phyloP scores from a whole-genome alignment of 2,888 invertebrate species.

The Argyresthia albistria region DNA sequence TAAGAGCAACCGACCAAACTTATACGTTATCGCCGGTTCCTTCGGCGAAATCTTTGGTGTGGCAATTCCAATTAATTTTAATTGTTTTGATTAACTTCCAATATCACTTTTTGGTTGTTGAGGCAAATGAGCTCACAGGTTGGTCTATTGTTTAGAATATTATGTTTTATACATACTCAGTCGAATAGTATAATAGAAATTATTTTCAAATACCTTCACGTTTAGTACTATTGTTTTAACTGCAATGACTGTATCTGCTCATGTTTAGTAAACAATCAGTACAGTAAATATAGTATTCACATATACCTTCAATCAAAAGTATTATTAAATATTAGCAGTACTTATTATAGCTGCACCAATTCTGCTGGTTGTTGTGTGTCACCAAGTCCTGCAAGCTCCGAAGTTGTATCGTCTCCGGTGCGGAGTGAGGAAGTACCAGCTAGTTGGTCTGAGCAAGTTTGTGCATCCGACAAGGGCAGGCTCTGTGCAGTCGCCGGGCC shows the following conservation, averaged over 20 bases:
- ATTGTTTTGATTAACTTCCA: background rate
- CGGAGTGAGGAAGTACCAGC: too few species aligned
- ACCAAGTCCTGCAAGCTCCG: too few species aligned
- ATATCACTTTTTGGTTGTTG: background rate
- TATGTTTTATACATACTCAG: background rate
- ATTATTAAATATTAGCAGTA: too few species aligned
- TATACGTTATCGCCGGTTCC: too few species aligned
- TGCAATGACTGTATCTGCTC: background rate
- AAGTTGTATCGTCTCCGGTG: too few species aligned
- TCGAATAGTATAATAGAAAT: background rate
- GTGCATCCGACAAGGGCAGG: background rate
- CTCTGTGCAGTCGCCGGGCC: background rate
- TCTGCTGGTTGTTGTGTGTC: too few species aligned
- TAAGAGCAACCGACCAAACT: conserved; percentile 25
- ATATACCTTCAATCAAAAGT: too few species aligned
- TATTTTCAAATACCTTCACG: background rate
- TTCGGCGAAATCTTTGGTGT: conserved; percentile 32
- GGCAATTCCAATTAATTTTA: conserved; percentile 25
- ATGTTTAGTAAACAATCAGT: background rate
- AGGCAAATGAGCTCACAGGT: background rate
- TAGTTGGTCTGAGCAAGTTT: background rate
- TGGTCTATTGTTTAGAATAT: background rate
- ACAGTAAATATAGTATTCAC: too few species aligned
- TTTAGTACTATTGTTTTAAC: background rate
- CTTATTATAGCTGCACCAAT: too few species aligned